Base-by-base conservation (phyloP, 2,888 invertebrate species). In the Zele albiditarsus region DNA sequence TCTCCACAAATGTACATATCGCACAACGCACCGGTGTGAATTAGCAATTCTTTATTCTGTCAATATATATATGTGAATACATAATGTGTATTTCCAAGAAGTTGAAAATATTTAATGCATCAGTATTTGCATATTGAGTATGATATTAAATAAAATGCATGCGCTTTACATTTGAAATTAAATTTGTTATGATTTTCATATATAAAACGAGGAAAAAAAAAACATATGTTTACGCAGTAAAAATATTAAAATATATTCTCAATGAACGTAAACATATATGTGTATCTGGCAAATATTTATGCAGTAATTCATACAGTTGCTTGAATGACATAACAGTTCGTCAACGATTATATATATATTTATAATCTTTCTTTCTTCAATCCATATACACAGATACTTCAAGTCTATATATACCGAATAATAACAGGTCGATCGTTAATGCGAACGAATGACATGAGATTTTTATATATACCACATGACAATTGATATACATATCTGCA, bases 201-300 rank as follows among this genome's bases (percentile, higher is more conserved):
- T 16, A 46, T 46, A 16, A n/a, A 46, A 20, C n/a, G 8, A 53
- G n/a, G 8, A 2, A 53, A 53, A 20, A 20, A 53, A 53, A 6
- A 20, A 1, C 53, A 20, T 10, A 8, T 53, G 53, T 53, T n/a
- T 53, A 53, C 53, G 1, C 53, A 53, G 20, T 20, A 20, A 53
- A 80, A 74, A 77, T 78, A 80, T 80, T 78, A 78, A 79, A 79
- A 80, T 75, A 82, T 81, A 78, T 78, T 79, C 78, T 76, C 73
- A 46, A 74, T 72, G 76, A 80, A 81, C 80, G 80, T 53, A 53
- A 53, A 53, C 20, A 53, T 20, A 20, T 53, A 80, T 80, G 38
- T 38, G 38, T 38, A 77, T 79, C 79, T 77, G 80, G 80, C 80
- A 82, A 82, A 82, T 82, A 82, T 82, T 82, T 82, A 80, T 81